Evolutionary conservation across 2,888 invertebrate genomes (phyloP).

Genomic region (Chloromyia formosa): DNA sequence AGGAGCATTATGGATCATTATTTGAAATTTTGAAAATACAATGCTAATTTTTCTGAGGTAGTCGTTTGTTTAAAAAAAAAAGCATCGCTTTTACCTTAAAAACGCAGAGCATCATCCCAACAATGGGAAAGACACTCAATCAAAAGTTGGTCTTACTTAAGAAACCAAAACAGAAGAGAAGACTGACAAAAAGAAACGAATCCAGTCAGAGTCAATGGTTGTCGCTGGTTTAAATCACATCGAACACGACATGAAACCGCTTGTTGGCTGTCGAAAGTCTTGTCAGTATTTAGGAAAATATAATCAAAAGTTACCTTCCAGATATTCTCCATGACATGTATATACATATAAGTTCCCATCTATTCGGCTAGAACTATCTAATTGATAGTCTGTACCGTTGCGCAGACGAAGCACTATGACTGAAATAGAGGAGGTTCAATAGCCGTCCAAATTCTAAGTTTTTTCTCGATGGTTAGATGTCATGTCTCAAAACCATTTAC

Average conservation of each 20-base stretch:
- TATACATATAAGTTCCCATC: too few relatives aligned
- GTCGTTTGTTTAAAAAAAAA: too few relatives aligned
- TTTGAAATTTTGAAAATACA: slow-evolving; percentile 24
- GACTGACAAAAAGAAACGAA: background rate
- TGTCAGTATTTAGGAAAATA: slow-evolving; percentile 10
- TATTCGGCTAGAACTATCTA: slow-evolving; percentile 12
- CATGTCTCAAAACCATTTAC: slow-evolving; percentile 14
- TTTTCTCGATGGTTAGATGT: slow-evolving; percentile 9
- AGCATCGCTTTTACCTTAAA: too few relatives aligned
- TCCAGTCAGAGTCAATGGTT: background rate
- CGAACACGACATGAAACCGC: slow-evolving; percentile 25
- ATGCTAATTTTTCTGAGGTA: background rate
- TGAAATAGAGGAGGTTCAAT: slow-evolving; percentile 20
- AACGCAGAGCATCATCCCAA: background rate
- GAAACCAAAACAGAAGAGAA: background rate
- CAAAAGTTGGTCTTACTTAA: background rate
- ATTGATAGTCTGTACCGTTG: slow-evolving; percentile 35
- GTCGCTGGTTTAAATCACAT: slow-evolving; percentile 10
- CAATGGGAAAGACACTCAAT: slow-evolving; percentile 11
- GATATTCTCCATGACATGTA: too few relatives aligned
- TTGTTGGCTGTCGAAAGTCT: slow-evolving; percentile 7
- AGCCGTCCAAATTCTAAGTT: background rate
- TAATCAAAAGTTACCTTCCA: slow-evolving; percentile 1
- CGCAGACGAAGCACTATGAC: background rate
- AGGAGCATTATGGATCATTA: background rate